Evolutionary conservation across 2,113 vertebrate genomes (phyloP).

Genomic region (Coracopsis vasa): DNA sequence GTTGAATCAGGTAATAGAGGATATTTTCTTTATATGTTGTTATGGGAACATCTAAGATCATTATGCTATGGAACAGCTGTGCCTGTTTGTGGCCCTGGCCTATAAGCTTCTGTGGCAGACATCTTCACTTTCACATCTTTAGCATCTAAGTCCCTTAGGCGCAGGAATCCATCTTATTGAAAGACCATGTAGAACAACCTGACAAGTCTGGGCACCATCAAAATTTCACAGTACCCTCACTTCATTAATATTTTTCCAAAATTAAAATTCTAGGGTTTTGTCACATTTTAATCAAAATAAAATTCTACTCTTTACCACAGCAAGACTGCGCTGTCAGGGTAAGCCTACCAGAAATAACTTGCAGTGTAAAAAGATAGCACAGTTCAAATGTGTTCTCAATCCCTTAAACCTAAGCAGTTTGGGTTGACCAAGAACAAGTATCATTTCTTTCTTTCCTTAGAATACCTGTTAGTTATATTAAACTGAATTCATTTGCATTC

Average conservation of each 20-base stretch:
- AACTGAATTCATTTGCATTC: not conserved
- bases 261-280: not conserved
- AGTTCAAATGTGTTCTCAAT: not conserved
- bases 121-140: not conserved
- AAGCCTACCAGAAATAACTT: not conserved
- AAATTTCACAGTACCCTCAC: not conserved
- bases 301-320: not conserved
- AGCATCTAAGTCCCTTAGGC: not conserved
- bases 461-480: not conserved
- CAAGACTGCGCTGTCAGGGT: not conserved
- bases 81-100: not conserved
- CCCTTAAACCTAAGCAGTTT: not conserved
- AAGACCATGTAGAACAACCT: not conserved
- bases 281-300: not conserved
- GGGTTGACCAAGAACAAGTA: not conserved
- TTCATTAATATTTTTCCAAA: not conserved
- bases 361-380: not conserved
- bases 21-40: not conserved
- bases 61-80: not conserved
- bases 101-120: not conserved
- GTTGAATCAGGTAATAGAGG: not conserved
- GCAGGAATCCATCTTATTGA: not conserved
- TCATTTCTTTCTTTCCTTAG: not conserved
- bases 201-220: not conserved
- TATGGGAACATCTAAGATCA: not conserved